These are phyloP conservation scores for Podilymbus podiceps DNA, from an alignment of 2,113 vertebrate genomes.

Conservation along the genomic window DNA sequence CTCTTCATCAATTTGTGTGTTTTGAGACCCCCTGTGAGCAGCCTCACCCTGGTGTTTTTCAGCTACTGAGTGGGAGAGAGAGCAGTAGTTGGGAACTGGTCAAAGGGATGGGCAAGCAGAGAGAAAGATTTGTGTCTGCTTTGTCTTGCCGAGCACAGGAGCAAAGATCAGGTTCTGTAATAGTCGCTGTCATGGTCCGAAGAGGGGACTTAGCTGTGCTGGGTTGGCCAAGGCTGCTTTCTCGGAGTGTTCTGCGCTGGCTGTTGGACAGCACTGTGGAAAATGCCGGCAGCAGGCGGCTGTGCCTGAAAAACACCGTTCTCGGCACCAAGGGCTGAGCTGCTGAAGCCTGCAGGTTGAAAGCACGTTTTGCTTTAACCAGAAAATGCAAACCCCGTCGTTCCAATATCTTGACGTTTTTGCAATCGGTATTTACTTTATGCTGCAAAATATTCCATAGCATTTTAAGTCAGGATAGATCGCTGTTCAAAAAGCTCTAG, in stretches of 20 bases:
- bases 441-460: background rate
- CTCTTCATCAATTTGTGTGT: background rate
- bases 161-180: background rate
- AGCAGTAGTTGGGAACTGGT: background rate
- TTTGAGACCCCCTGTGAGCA: background rate
- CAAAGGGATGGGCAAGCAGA: background rate
- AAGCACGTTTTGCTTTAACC: background rate
- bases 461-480: background rate
- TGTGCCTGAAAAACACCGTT: background rate
- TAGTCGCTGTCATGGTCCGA: background rate
- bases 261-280: background rate
- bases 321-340: background rate
- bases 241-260: background rate
- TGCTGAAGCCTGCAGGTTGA: background rate
- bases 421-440: background rate
- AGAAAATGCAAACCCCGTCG: rapidly evolving
- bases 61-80: background rate
- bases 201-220: too few species aligned
- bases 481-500: background rate
- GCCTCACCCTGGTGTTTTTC: background rate
- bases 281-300: background rate
- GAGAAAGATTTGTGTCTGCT: background rate
- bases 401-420: background rate
- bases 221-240: background rate
- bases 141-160: background rate